phyloP scores from a whole-genome alignment of 2,797 vertebrate genomes.

The Manis crassicaudata region DNA sequence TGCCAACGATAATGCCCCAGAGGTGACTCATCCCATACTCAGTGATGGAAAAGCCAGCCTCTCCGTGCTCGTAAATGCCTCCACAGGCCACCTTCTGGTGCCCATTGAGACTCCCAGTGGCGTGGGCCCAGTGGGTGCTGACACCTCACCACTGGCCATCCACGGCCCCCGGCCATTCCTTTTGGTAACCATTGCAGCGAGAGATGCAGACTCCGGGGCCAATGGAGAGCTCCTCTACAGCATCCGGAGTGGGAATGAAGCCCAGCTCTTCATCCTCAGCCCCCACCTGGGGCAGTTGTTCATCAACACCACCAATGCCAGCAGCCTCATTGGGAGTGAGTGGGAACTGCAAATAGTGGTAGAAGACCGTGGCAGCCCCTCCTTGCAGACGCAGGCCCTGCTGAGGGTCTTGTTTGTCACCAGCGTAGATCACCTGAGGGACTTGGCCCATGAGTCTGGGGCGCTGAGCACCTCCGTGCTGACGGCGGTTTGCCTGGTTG shows the following conservation, averaged over 20 bases:
- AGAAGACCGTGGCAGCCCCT: slow-evolving; percentile 89
- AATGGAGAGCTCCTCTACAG: slow-evolving; percentile 90
- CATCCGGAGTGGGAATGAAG: slow-evolving; percentile 84
- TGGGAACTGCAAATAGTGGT: slow-evolving; percentile 88
- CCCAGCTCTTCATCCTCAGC: slow-evolving; percentile 89
- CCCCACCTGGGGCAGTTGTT: slow-evolving; percentile 90
- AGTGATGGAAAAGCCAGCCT: slow-evolving; percentile 87
- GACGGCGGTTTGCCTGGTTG: slow-evolving; percentile 89
- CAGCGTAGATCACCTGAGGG: slow-evolving; percentile 90
- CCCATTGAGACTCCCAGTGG: slow-evolving; percentile 65
- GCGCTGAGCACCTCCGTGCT: slow-evolving; percentile 89
- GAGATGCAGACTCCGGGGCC: slow-evolving; percentile 90
- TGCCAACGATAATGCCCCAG: slow-evolving; percentile 91
- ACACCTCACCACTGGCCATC: background rate
- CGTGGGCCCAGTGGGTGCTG: slow-evolving; percentile 77
- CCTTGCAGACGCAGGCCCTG: slow-evolving; percentile 84
- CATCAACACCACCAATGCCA: slow-evolving; percentile 92
- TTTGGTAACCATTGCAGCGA: slow-evolving; percentile 86
- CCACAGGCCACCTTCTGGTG: slow-evolving; percentile 86
- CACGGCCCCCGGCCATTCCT: slow-evolving; percentile 56
- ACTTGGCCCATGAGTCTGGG: slow-evolving; percentile 84
- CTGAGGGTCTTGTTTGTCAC: slow-evolving; percentile 90
- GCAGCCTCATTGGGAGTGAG: slow-evolving; percentile 90
- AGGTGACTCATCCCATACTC: slow-evolving; percentile 88
- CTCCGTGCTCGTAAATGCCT: slow-evolving; percentile 89